Evolutionary conservation across 1,140 invertebrate species (phyloP).

Genomic region (Hestina assimilis): DNA sequence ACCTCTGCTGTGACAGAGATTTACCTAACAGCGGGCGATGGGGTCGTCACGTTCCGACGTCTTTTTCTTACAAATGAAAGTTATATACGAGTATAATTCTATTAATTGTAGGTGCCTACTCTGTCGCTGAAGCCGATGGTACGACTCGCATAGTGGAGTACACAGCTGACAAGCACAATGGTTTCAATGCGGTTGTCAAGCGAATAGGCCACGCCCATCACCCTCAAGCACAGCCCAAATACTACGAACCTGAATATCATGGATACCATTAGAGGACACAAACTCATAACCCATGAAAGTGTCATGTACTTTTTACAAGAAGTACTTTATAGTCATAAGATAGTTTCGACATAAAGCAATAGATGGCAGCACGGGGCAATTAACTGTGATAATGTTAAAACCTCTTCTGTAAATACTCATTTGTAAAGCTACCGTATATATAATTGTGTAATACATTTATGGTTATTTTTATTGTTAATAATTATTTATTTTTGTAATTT

Average conservation of each 20-base stretch:
- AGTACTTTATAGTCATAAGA: too few species aligned
- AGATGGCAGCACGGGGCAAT: constrained; percentile 28
- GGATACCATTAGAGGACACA: constrained; percentile 65
- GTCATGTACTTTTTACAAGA: too few species aligned
- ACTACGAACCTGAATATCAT: constrained; percentile 40
- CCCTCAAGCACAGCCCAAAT: constrained; percentile 60
- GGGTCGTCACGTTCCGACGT: too few species aligned
- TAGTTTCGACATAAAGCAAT: constrained; percentile 3
- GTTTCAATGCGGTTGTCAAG: constrained; percentile 78
- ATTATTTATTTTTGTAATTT: neutral
- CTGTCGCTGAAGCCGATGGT: constrained; percentile 80
- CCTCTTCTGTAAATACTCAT: neutral
- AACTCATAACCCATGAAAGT: too few species aligned
- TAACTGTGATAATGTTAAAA: constrained; percentile 1
- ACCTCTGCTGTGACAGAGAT: too few species aligned
- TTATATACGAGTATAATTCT: too few species aligned
- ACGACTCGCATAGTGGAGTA: constrained; percentile 79
- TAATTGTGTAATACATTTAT: neutral
- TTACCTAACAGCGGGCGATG: too few species aligned
- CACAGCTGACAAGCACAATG: constrained; percentile 75
- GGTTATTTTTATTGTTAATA: neutral
- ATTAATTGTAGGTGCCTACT: constrained; percentile 79
- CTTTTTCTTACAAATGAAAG: too few species aligned
- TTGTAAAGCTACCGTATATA: neutral
- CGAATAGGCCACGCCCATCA: constrained; percentile 76